Base-by-base conservation (phyloP, 1,140 invertebrate genomes). In the Lamellibrachia luymesi region DNA sequence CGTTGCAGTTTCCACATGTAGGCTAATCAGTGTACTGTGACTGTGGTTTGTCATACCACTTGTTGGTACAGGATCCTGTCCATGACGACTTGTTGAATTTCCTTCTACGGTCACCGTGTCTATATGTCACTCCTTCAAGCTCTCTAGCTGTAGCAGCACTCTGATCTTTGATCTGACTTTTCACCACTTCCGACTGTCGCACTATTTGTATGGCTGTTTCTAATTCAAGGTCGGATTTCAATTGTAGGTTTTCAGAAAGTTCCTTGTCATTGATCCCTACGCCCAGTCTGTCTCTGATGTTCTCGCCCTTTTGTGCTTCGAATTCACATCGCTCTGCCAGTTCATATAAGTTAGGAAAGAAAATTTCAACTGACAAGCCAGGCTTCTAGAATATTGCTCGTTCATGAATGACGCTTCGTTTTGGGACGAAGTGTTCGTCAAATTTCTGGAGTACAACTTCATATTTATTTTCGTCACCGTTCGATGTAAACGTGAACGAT, bases 181-280 rank as follows among this genome's bases (percentile, higher is more conserved):
- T 93, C 4, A 94, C 92, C 6, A 93, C 50, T 91, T 94, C 94
- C 13, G 90, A 38, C 90, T 94, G 92, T 51, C 93, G 89, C 22
- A 89, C 91, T 2, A 64, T 56, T 38, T 93, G 27, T 38, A 38
- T 38, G 38, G 38, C 38, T 38, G 38, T 38, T 38, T 38, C 38
- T 38, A 38, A 38, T 0, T 91, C 94, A 10, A 17, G 94, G 17
- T 93, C 90, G 13, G 91, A 25, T 91, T 93, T 93, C n/a, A 94
- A 49, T 89, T 94, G 93, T 51, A 94, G 92, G 64, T 93, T 93
- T 52, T 91, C 64, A 22, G 93, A 94, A 0, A 94, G 27, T 25
- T 22, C n/a, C 64, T 91, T 51, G 49, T 93, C 94, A n/a, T 22
- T 50, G 4, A 94, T 51, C 51, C 93, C 93, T 27, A 94, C 92